These are phyloP conservation scores for Uropetala carovei DNA, from an alignment of 2,888 invertebrate species.

Conservation along the genomic window DNA sequence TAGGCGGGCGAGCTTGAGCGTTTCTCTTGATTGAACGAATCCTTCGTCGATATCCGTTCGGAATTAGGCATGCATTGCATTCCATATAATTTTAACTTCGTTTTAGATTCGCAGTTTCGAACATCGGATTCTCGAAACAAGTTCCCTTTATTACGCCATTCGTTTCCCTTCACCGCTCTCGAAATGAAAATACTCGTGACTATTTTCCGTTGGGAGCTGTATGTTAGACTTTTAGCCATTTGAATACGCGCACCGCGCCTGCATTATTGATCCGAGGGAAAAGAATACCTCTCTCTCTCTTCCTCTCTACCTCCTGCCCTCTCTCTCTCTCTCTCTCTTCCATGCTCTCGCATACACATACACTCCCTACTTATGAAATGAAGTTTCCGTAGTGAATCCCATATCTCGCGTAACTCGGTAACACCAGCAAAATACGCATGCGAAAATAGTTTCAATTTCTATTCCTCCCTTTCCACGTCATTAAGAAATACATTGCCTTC, in stretches of 20 bases:
- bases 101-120: slow-evolving; percentile 17
- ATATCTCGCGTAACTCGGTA: slow-evolving; percentile 25
- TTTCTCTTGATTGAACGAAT: neutral
- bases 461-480: neutral
- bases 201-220: neutral
- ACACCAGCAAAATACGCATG: neutral
- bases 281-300: slow-evolving; percentile 15
- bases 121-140: slow-evolving; percentile 29
- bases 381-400: neutral
- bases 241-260: neutral
- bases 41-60: slow-evolving; percentile 33
- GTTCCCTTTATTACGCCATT: slow-evolving; percentile 33
- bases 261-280: slow-evolving; percentile 53
- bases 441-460: slow-evolving; percentile 8
- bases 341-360: too few species aligned
- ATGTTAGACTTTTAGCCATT: neutral
- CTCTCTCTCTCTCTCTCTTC: neutral
- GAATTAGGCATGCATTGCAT: neutral
- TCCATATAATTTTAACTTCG: slow-evolving; percentile 22
- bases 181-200: slow-evolving; percentile 42
- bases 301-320: neutral
- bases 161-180: slow-evolving; percentile 40
- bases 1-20: neutral
- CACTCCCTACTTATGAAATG: neutral
- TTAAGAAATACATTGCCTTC: slow-evolving; percentile 27